Conservation (phyloP, 1,140 invertebrate genomes). For the Drosophila mauritiana region DNA sequence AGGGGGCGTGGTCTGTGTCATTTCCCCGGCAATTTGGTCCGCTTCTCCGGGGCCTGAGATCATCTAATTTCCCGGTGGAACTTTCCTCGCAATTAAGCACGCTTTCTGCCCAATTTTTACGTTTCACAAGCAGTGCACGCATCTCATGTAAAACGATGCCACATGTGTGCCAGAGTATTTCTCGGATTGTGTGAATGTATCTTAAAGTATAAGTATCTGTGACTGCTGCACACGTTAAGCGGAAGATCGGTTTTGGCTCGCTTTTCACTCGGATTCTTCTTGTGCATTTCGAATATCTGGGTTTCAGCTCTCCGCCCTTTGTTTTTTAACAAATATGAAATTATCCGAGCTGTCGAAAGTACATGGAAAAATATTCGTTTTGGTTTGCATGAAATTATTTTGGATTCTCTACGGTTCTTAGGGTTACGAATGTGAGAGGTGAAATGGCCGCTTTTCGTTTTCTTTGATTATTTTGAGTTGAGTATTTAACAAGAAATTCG, state of each 20-base stretch:
- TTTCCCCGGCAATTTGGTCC: conserved; percentile 70
- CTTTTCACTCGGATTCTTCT: conserved; percentile 50
- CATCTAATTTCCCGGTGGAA: conserved; percentile 51
- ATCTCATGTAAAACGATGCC: conserved; percentile 77
- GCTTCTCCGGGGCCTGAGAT: conserved; percentile 65
- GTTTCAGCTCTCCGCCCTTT: conserved; percentile 11
- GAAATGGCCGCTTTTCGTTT: neutral
- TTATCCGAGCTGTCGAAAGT: conserved; percentile 60
- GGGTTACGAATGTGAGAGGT: conserved; percentile 22
- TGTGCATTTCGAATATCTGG: conserved; percentile 13
- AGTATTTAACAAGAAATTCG: too few relatives aligned
- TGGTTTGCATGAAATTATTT: conserved; percentile 46
- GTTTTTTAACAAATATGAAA: conserved; percentile 72
- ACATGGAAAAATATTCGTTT: conserved; percentile 31
- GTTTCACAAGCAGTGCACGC: conserved; percentile 42
- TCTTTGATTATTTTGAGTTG: too few relatives aligned
- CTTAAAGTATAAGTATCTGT: conserved; percentile 52
- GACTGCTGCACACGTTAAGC: conserved; percentile 39
- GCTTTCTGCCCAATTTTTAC: conserved; percentile 78
- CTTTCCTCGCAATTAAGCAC: conserved; percentile 78
- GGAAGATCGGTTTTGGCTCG: conserved; percentile 69
- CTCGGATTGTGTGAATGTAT: conserved; percentile 27
- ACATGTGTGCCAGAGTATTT: conserved; percentile 58
- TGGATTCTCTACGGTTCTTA: conserved; percentile 43
- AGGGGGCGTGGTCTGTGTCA: conserved; percentile 64